Evolutionary conservation across 1,140 invertebrate species (phyloP).

Genomic region (Dendrolimus punctatus): DNA sequence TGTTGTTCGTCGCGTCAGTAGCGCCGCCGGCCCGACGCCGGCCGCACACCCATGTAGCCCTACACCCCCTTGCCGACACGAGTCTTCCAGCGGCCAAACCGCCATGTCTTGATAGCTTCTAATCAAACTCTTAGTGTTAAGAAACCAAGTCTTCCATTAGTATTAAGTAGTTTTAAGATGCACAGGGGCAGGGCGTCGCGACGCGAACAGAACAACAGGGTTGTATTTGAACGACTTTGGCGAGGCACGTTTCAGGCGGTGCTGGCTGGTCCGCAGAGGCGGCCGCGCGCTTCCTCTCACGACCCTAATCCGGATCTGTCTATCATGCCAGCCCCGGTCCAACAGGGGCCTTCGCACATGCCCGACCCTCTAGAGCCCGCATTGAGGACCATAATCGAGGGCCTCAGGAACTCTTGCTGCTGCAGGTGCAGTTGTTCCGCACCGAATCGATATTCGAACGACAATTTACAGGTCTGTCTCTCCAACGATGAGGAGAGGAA

Average conservation of each 20-base stretch:
- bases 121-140: slow-evolving; percentile 44
- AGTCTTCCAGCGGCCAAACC: slow-evolving; percentile 56
- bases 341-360: slow-evolving; percentile 24
- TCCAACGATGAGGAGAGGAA: slow-evolving; percentile 65
- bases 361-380: slow-evolving; percentile 52
- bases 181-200: slow-evolving; percentile 56
- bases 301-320: slow-evolving; percentile 65
- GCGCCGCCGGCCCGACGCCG: slow-evolving; percentile 57
- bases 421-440: slow-evolving; percentile 45
- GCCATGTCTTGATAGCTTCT: slow-evolving; percentile 22
- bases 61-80: slow-evolving; percentile 22
- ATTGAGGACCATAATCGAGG: slow-evolving; percentile 50
- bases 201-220: slow-evolving; percentile 68
- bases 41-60: slow-evolving; percentile 53
- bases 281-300: slow-evolving; percentile 63
- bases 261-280: slow-evolving; percentile 47
- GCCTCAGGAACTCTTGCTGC: slow-evolving; percentile 56
- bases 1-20: slow-evolving; percentile 38
- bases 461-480: slow-evolving; percentile 73
- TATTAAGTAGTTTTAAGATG: slow-evolving; percentile 55
- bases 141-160: slow-evolving; percentile 67
- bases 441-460: slow-evolving; percentile 44
- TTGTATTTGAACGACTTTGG: slow-evolving; percentile 77
- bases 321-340: slow-evolving; percentile 20
- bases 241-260: slow-evolving; percentile 73